Base-by-base conservation (phyloP, 2,888 invertebrate genomes). In the Troides aeacus region DNA sequence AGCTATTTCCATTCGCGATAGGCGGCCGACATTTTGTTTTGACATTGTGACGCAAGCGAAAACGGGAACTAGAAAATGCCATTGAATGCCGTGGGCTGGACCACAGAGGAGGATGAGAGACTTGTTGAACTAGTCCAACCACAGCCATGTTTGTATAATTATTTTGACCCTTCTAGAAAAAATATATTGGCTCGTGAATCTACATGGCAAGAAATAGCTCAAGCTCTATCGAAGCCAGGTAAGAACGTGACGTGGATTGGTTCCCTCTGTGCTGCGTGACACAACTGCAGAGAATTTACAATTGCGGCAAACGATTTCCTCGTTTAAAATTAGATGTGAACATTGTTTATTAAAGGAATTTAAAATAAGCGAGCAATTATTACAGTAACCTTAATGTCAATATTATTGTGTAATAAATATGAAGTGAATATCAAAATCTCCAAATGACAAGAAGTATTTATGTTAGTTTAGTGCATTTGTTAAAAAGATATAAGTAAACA, bases 11-110 rank as follows among this genome's bases (percentile, higher is more conserved):
- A 84, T 83, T 83, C 80, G 83, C 87, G 90, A 89, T 90, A 89
- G 90, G 90, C 77, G 79, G 86, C 83, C 78, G 70, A 90, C 91
- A 92, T 91, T 86, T 92, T 92, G 90, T 87, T 85, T 85, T 77
- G 77, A 76, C 76, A 73, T 74, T 74, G 80, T 84, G 78, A 80
- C 81, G 81, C 80, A 79, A 74, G 74, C 74, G 67, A 74, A 72
- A 76, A 72, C 71, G 79, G 72, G 73, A 76, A 75, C 70, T 73
- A 74, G 59, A 81, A 85, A 81, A 91, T 92, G 92, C 87, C 92
- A 83, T 84, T 90, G 81, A 84, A 88, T 74, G 87, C 90, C 62
- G 76, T 84, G 77, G 90, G 89, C 70, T 92, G 92, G 92, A 81
- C 85, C 18, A 82, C 83, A 3, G 85, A 86, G 70, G 91, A 92